Base-by-base conservation (phyloP, 2,888 invertebrate genomes). In the Chalcis sispes region DNA sequence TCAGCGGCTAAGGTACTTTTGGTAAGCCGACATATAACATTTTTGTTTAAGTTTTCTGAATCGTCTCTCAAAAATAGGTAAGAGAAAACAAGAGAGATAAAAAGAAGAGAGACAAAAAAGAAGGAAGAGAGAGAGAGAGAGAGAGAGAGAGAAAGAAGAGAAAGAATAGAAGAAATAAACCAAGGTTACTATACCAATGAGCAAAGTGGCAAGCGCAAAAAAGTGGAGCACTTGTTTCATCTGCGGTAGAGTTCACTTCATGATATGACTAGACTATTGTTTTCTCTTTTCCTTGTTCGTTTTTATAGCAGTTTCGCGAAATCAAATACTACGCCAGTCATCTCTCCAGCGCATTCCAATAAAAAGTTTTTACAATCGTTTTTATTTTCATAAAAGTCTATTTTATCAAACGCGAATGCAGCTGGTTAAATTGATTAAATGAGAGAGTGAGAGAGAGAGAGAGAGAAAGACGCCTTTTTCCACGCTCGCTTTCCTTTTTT, bases 131-230 rank as follows among this genome's bases (percentile, higher is more conserved):
- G n/a, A n/a, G n/a, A n/a, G n/a, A n/a, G n/a, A n/a, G n/a, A n/a
- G n/a, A n/a, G n/a, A n/a, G n/a, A n/a, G n/a, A n/a, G n/a, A n/a
- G n/a, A n/a, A n/a, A n/a, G n/a, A n/a, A n/a, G n/a, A n/a, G n/a
- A n/a, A n/a, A n/a, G n/a, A n/a, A n/a, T n/a, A n/a, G n/a, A n/a
- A n/a, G n/a, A n/a, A n/a, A n/a, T n/a, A n/a, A n/a, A n/a, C 10
- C 36, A 15, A 27, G 79, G 79, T 81, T 80, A 83, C 82, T 82
- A 61, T 81, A 80, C 80, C 81, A 80, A 20, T 75, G 80, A 79
- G 78, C 83, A 83, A 83, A 83, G 83, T 82, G 81, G 81, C 81
- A 75, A n/a, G 29, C 40, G 64, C n/a, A 61, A 75, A 77, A 80
- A 83, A 83, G 79, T 83, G 56, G 83, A 83, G 78, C 81, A 75